Evolutionary conservation across 2,888 invertebrate species (phyloP), one percentile per base, ranked within the genome.

Genomic region (Harmothoe impar): DNA sequence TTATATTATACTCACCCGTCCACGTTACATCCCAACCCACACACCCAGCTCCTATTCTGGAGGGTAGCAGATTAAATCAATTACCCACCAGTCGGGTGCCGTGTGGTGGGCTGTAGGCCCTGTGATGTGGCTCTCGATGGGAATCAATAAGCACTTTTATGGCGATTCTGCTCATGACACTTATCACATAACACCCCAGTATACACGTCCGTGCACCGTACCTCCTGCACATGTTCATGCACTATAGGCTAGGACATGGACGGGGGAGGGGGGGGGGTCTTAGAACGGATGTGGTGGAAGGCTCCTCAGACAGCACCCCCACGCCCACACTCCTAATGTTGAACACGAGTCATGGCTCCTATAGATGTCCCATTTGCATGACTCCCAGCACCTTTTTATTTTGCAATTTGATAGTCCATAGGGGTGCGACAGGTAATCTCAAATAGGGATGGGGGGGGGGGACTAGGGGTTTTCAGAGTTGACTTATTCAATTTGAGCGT

Each of bases 161-260:
- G 81, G 81, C 43, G 81, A 33, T 20, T 81, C 81, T 81, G 81
- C 25, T 81, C 81, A 81, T 81, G 81, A 81, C 81, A 81, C 81
- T 81, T 81, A 81, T 81, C 81, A 43, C 81, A 81, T 81, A 81
- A 81, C 43, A 33, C 43, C 35, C 1, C 35, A 12, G 20, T 5
- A 81, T 43, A 43, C 81, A 77, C 43, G 33, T 1, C 43, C 17
- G 43, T 29, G 31, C 15, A n/a, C 7, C 31, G 12, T 5, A n/a
- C 17, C 23, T 5, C 81, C 81, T 33, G 20, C 35, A 35, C 43
- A 5, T 43, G 10, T 3, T 43, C 43, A 43, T 43, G n/a, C n/a
- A n/a, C n/a, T n/a, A n/a, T n/a, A n/a, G n/a, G n/a, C n/a, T n/a
- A n/a, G n/a, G n/a, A n/a, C n/a, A n/a, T n/a, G n/a, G n/a, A n/a